phyloP scores from a whole-genome alignment of 2,797 vertebrate species.

The Carcharodon carcharias region DNA sequence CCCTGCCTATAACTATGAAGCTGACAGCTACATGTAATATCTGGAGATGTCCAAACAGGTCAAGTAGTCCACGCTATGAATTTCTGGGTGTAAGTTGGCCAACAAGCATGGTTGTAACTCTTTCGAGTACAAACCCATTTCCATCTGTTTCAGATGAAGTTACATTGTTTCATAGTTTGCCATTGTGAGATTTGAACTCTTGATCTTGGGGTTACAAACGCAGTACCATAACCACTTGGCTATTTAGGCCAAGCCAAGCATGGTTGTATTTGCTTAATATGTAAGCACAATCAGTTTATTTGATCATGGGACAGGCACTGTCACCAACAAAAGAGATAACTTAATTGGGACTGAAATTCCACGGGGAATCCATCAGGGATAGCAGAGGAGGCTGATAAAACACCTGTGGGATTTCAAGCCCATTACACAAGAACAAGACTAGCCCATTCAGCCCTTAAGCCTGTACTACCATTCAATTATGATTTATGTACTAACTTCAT shows the following conservation, averaged over 20 bases:
- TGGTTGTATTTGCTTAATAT: not conserved
- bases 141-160: no score
- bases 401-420: not conserved
- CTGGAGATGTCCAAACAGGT: not conserved
- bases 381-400: not conserved
- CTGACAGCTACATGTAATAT: not conserved
- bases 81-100: not conserved
- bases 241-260: no score
- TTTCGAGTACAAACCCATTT: no score
- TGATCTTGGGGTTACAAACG: no score
- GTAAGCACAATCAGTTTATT: not conserved
- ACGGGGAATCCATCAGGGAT: not conserved
- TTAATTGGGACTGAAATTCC: not conserved
- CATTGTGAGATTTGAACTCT: no score
- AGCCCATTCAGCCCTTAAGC: not conserved
- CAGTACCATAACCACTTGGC: no score
- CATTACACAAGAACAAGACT: not conserved
- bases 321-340: not conserved
- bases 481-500: not conserved
- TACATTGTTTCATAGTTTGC: no score
- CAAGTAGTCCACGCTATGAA: not conserved
- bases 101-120: not conserved
- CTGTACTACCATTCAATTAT: not conserved
- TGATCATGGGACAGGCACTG: not conserved
- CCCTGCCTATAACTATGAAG: not conserved